Conservation (phyloP, 2,113 vertebrate genomes). For the Oryzias melastigma region DNA sequence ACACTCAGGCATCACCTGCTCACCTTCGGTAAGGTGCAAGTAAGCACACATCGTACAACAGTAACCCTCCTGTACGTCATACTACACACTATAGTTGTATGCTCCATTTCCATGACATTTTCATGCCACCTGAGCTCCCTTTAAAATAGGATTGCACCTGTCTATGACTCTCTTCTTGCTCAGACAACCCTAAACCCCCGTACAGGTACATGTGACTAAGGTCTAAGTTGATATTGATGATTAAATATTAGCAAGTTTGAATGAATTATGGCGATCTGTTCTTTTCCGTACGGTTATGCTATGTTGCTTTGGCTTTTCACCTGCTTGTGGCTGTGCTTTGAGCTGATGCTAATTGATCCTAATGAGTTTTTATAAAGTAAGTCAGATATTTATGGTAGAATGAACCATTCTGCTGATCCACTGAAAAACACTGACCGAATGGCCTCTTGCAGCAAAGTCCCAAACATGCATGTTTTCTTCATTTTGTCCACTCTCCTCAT, state of each 20-base stretch:
- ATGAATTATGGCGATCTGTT: slow-evolving; percentile 7
- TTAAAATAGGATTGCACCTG: no score
- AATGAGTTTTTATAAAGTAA: slow-evolving; percentile 20
- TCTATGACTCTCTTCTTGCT: no score
- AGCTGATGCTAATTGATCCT: slow-evolving; percentile 28
- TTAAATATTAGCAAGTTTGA: slow-evolving; percentile 21
- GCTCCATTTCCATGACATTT: no score
- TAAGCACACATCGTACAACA: no score
- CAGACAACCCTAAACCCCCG: no score
- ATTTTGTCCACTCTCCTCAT: slow-evolving; percentile 30
- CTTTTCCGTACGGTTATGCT: slow-evolving; percentile 16
- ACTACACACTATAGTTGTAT: no score
- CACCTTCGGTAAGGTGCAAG: no score
- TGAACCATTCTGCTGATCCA: slow-evolving; percentile 15
- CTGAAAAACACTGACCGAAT: slow-evolving; percentile 47
- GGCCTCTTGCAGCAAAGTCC: slow-evolving; percentile 30
- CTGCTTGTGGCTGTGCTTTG: slow-evolving; percentile 39
- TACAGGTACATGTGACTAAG: no score
- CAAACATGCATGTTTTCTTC: slow-evolving; percentile 48
- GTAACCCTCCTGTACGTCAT: no score
- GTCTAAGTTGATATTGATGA: no score
- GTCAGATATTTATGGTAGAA: slow-evolving; percentile 25
- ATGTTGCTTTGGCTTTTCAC: slow-evolving; percentile 28
- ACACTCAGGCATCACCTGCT: no score
- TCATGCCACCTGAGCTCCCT: no score